Evolutionary conservation across 2,888 invertebrate genomes (phyloP).

Genomic region (Eupithecia dodoneata): DNA sequence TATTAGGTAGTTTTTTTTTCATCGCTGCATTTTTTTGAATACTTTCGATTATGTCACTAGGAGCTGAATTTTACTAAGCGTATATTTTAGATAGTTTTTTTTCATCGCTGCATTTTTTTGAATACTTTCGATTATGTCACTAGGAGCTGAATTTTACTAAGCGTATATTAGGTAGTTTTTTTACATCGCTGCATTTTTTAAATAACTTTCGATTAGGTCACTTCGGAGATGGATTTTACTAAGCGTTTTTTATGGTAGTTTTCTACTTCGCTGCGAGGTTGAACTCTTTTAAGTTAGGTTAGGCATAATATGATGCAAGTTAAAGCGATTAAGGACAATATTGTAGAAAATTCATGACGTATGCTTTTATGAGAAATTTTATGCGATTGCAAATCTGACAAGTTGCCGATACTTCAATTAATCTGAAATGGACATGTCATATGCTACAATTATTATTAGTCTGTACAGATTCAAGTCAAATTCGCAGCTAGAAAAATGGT

Average conservation of each 20-base stretch:
- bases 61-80: neutral
- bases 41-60: slow-evolving; percentile 27
- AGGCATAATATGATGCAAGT: neutral
- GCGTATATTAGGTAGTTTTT: too few species aligned
- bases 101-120: neutral
- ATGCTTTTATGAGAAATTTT: neutral
- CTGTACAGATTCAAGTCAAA: too few species aligned
- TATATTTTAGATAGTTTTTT: neutral
- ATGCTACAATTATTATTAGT: too few species aligned
- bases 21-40: too few species aligned
- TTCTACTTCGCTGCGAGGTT: neutral
- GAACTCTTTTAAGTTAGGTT: neutral
- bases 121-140: too few species aligned
- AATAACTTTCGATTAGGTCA: slow-evolving; percentile 30
- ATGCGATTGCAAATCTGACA: too few species aligned
- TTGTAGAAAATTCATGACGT: neutral
- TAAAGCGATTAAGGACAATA: neutral
- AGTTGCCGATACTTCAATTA: too few species aligned
- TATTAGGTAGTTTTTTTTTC: too few species aligned
- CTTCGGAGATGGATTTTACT: neutral
- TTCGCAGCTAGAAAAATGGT: too few species aligned
- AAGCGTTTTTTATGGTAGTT: neutral
- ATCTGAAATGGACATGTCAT: too few species aligned
- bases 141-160: too few species aligned
- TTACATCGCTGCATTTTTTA: too few species aligned